Conservation (phyloP, 2,113 vertebrate species). For the Malaclemys terrapin region DNA sequence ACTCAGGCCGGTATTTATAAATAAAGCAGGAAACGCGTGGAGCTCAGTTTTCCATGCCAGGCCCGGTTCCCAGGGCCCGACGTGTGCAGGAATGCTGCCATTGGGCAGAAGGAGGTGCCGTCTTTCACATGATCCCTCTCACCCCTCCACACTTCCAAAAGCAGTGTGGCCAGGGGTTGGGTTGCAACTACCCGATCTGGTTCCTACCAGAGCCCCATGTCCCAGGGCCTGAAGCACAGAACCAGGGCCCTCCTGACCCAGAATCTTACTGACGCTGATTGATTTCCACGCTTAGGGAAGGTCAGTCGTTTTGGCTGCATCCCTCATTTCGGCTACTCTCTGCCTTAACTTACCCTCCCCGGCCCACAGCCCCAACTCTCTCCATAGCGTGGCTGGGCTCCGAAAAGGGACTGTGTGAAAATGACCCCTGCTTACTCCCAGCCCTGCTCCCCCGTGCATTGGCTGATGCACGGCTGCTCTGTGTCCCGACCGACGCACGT, state of each 20-base stretch:
- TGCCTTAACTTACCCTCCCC: not conserved
- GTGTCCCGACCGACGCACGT: not conserved
- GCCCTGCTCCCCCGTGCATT: not conserved
- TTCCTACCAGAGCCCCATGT: not conserved
- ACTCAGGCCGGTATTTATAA: slow-evolving; percentile 11
- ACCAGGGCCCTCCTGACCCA: not conserved
- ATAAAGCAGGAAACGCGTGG: not conserved
- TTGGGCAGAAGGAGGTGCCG: not conserved
- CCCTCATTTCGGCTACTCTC: not conserved
- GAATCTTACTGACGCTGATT: not conserved
- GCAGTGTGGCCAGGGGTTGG: not conserved
- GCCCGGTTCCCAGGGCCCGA: not conserved
- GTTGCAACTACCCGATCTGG: not conserved
- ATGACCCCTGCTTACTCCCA: not conserved
- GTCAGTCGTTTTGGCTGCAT: not conserved
- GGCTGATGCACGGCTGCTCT: not conserved
- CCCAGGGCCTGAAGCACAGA: not conserved
- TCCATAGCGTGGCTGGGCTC: not conserved
- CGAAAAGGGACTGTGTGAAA: not conserved
- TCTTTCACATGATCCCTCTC: not conserved
- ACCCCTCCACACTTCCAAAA: not conserved
- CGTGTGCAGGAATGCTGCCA: not conserved
- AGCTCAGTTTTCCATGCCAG: not conserved
- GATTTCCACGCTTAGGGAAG: not conserved
- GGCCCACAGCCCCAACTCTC: not conserved